phyloP scores from a whole-genome alignment of 92 coral and sea anemone species.

The Phymanthus crucifer region DNA sequence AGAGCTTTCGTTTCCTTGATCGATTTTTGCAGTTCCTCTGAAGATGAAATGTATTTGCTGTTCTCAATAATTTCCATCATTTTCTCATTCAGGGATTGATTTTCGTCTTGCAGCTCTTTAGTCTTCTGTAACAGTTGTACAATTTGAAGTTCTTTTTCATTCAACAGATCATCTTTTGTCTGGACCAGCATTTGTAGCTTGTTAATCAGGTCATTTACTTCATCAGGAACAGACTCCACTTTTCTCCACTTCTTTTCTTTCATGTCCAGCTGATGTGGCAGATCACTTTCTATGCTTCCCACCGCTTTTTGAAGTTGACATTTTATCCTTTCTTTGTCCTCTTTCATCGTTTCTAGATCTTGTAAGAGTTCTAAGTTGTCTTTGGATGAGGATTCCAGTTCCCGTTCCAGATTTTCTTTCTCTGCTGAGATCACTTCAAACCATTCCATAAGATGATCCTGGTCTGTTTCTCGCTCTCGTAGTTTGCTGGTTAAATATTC shows the following conservation, averaged over 20 bases:
- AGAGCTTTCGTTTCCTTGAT: slow-evolving; percentile 37
- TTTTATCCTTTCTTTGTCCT: slow-evolving; percentile 17
- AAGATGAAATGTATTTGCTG: slow-evolving; percentile 28
- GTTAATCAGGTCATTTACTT: slow-evolving; percentile 21
- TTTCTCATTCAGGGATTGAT: slow-evolving; percentile 25
- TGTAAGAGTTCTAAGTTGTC: slow-evolving; percentile 58
- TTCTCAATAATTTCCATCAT: slow-evolving; percentile 19
- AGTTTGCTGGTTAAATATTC: neutral
- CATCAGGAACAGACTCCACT: neutral
- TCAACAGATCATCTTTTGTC: slow-evolving; percentile 20
- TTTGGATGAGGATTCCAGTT: slow-evolving; percentile 49
- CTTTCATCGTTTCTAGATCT: slow-evolving; percentile 37
- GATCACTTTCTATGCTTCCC: neutral
- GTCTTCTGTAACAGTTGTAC: slow-evolving; percentile 24
- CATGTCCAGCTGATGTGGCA: neutral
- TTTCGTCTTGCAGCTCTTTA: slow-evolving; percentile 54
- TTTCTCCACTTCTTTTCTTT: slow-evolving; percentile 6
- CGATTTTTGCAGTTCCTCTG: slow-evolving; percentile 38
- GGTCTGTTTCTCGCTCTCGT: slow-evolving; percentile 32
- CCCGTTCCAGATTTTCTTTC: slow-evolving; percentile 68
- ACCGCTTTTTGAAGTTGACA: slow-evolving; percentile 5
- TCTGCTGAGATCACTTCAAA: slow-evolving; percentile 74
- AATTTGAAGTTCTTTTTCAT: slow-evolving; percentile 19
- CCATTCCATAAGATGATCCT: slow-evolving; percentile 51
- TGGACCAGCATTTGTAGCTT: slow-evolving; percentile 18